phyloP scores from a whole-genome alignment of 2,888 invertebrate species.

The Axea sp. region DNA sequence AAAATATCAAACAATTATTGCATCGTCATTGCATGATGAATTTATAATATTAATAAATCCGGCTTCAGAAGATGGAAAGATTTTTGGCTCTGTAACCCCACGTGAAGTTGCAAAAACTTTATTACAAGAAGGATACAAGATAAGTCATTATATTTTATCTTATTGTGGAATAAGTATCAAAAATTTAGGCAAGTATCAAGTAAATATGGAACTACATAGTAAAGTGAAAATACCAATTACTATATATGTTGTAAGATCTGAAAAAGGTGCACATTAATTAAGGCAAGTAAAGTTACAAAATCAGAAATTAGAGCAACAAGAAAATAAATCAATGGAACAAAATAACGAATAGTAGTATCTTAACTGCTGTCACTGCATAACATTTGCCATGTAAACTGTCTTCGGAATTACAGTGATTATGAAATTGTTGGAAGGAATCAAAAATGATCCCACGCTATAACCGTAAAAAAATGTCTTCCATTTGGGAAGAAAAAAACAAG shows the following conservation, averaged over 20 bases:
- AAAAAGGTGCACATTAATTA: conserved; percentile 27
- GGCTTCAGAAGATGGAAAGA: conserved; percentile 24
- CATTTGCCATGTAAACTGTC: no score
- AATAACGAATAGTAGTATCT: no score
- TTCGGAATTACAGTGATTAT: no score
- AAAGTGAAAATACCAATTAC: conserved; percentile 22
- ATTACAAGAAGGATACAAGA: conserved; percentile 16
- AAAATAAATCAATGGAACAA: no score
- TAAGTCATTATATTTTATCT: conserved; percentile 17
- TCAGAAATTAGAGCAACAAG: conserved; percentile 28
- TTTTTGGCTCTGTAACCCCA: conserved; percentile 27
- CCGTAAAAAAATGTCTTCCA: conserved; percentile 30
- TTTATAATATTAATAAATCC: conserved; percentile 19
- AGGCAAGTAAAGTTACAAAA: conserved; percentile 30
- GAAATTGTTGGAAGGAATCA: conserved; percentile 22
- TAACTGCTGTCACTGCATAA: no score
- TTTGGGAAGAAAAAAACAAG: conserved; percentile 29
- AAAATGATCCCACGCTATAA: conserved; percentile 29
- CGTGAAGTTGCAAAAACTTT: conserved; percentile 20
- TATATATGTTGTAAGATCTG: conserved; percentile 23
- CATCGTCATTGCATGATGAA: conserved; percentile 14
- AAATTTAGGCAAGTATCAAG: conserved; percentile 22
- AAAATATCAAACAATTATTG: conserved; percentile 11
- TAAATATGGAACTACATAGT: conserved; percentile 27
- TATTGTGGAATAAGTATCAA: conserved; percentile 28